Base-by-base conservation (phyloP, 2,888 invertebrate genomes). In the Lucinisca nassula region DNA sequence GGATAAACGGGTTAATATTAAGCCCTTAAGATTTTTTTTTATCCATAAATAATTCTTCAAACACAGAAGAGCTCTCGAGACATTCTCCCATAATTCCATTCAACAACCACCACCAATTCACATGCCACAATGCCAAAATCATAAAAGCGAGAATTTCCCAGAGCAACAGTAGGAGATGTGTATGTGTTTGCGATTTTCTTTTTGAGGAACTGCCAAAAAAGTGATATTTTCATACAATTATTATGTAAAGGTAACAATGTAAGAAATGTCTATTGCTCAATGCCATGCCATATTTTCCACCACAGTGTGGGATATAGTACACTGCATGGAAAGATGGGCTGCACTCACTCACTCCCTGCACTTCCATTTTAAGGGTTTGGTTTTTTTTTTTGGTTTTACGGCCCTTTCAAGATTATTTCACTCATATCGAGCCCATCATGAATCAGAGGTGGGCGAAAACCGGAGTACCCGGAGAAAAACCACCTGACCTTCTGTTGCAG, bases 171-270 rank as follows among this genome's bases (percentile, higher is more conserved):
- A 61, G 61, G 6, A 61, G 27, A 3, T 27, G 6, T 61, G 61
- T 30, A 61, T 55, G 30, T 61, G 61, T 61, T 61, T 61, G 61
- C 27, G 61, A 61, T 61, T 61, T 27, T 61, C 61, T 30, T 27
- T 30, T 30, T 61, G 61, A 61, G 30, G 30, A 30, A 30, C 61
- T 61, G 61, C 61, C 61, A 61, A 30, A 61, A 51, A 61, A 61
- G 61, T 61, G 30, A 61, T 61, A 61, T 61, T 61, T 61, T 61
- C 61, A 61, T 61, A 61, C 21, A 61, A 61, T 24, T 61, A 27
- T 61, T 61, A 61, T 61, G 61, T 61, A 61, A 61, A 61, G 61
- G 61, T 61, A 61, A 61, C 61, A 61, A 61, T 61, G 61, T 17
- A 10, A 61, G 61, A 24, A 61, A 61, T 61, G 10, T 61, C 61